Evolutionary conservation across 2,113 vertebrate species (phyloP), one percentile per base, ranked within the genome.

Genomic region (Gracilinanus agilis): DNA sequence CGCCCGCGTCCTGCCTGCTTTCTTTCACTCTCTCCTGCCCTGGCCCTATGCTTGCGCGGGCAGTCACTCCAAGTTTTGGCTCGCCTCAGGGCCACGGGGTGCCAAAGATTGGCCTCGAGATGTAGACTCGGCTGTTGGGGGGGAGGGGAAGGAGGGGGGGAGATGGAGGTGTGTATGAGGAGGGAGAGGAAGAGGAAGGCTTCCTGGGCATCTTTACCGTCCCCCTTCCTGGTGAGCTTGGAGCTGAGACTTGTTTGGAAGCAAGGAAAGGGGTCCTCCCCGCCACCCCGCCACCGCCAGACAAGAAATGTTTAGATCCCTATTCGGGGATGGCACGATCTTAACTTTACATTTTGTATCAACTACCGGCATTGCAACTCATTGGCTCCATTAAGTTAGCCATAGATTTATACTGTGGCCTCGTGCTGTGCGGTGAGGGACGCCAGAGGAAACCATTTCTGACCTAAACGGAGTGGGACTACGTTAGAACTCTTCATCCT

Each of bases 1-100:
- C 10, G 90, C 67, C 95, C 16, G 67, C 67, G 95, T 91, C 96
- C 3, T 24, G 97, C 95, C 97, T 98, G 98, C 94, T 96, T 98
- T 98, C 96, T 98, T 98, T 97, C 96, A 13, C 88, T 12, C 27
- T 29, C 55, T 90, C 88, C 11, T 6, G 55, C 53, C 24, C 40
- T 11, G 58, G 27, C 27, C 27, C 58, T 61, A 25, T 29, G 2
- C 58, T 61, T 61, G 58, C 67, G n/a, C 67, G 0, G 34, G 19
- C 67, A 34, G 16, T 40, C 67, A 27, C 92, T n/a, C 88, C 88
- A 8, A 5, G 88, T 44, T 53, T 24, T 27, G 1, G 2, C 40
- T 53, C 27, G 3, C 44, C 44, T 89, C 44, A 53, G 27, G 25
- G 44, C 44, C 24, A 3, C 16, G 9, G 24, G 88, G 24, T 53